phyloP scores from a whole-genome alignment of 92 coral and sea anemone species.

The Palythoa grandiflora region DNA sequence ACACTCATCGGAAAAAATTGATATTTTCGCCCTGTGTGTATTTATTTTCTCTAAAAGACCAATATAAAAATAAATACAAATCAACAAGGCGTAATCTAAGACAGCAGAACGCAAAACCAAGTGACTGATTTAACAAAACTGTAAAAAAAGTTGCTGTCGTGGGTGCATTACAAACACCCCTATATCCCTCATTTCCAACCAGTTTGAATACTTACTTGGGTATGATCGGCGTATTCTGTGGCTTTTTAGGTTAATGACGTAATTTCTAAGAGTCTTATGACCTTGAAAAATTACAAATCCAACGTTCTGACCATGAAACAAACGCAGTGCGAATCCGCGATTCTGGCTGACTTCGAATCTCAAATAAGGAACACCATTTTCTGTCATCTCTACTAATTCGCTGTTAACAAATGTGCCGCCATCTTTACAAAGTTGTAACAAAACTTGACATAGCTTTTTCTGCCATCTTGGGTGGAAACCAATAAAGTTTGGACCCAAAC shows the following conservation, averaged over 20 bases:
- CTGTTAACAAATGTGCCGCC: conserved; percentile 32
- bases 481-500: background rate
- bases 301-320: conserved; percentile 16
- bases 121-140: background rate
- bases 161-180: background rate
- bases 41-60: no score
- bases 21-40: no score
- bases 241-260: conserved; percentile 11
- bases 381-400: background rate
- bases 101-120: no score
- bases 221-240: conserved; percentile 32
- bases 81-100: no score
- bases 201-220: conserved; percentile 13
- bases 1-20: no score
- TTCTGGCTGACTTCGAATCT: conserved; percentile 29
- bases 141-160: no score
- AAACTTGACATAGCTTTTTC: conserved; percentile 30
- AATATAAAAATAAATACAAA: no score
- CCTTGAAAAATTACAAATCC: conserved; percentile 39
- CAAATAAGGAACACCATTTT: conserved; percentile 28
- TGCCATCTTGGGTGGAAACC: background rate
- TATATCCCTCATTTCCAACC: no score
- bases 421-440: conserved; percentile 28
- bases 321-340: background rate
- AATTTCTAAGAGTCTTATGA: conserved; percentile 11